phyloP scores from a whole-genome alignment of 2,888 invertebrate genomes.

The Eubasilissa splendida region DNA sequence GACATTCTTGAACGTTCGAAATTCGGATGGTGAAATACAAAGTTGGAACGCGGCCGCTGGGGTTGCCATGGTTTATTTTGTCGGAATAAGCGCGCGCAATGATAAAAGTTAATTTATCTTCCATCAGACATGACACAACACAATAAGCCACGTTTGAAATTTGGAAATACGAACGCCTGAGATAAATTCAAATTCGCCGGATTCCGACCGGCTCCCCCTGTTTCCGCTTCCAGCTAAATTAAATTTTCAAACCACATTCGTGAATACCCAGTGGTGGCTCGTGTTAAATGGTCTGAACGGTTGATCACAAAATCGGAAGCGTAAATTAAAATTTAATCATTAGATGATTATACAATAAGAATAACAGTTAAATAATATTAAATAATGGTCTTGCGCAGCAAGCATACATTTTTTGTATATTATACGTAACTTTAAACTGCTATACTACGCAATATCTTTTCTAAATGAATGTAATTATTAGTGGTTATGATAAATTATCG shows the following conservation, averaged over 20 bases:
- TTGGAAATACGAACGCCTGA: constrained; percentile 52
- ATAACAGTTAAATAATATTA: too few relatives aligned
- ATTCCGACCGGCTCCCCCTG: constrained; percentile 48
- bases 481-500: too few relatives aligned
- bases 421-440: too few relatives aligned
- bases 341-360: too few relatives aligned
- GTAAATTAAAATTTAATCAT: too few relatives aligned
- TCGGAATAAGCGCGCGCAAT: constrained; percentile 40
- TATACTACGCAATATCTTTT: too few relatives aligned
- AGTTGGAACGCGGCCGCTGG: constrained; percentile 3
- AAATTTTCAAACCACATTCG: constrained; percentile 58
- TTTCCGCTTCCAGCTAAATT: constrained; percentile 54
- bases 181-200: constrained; percentile 58
- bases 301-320: neutral
- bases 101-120: constrained; percentile 58
- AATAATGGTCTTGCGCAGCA: too few relatives aligned
- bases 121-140: constrained; percentile 58
- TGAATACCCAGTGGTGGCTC: constrained; percentile 41
- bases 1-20: neutral
- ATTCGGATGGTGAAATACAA: neutral
- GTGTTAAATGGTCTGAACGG: neutral
- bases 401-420: too few relatives aligned
- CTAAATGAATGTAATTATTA: too few relatives aligned
- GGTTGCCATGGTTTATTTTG: constrained; percentile 38
- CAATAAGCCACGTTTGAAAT: constrained; percentile 56